Percentiles rank a stretch among this genome's conserved stretches.
phyloP scores from a whole-genome alignment of 2,888 invertebrate genomes.

The Zaprionus obscuricornis region DNA sequence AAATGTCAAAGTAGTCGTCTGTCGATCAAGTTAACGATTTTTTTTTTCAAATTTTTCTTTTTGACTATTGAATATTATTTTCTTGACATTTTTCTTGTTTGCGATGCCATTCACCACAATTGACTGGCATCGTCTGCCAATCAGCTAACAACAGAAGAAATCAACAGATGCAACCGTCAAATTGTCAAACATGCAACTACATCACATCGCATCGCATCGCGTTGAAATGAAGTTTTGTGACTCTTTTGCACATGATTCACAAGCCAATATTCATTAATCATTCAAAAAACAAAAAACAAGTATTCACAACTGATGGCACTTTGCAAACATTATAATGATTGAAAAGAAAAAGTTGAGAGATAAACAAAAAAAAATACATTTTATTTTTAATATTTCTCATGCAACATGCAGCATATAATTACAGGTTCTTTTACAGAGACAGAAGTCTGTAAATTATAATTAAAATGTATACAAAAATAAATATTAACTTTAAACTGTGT shows the following conservation, averaged over 20 bases:
- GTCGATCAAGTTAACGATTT: slow-evolving; percentile 23
- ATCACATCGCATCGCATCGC: slow-evolving; percentile 15
- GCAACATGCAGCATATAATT: too few relatives aligned
- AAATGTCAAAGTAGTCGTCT: slow-evolving; percentile 63
- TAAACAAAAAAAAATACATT: too few relatives aligned
- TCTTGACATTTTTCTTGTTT: slow-evolving; percentile 36
- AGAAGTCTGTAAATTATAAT: too few relatives aligned
- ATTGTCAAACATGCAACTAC: slow-evolving; percentile 56
- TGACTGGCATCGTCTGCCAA: slow-evolving; percentile 72
- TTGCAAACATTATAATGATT: too few relatives aligned
- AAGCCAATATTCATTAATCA: too few relatives aligned
- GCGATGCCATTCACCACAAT: slow-evolving; percentile 45
- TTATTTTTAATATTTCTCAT: too few relatives aligned
- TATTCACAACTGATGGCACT: too few relatives aligned
- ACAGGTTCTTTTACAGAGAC: background rate
- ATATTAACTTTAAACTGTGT: too few relatives aligned
- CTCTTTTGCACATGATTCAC: background rate
- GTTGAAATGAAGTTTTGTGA: background rate
- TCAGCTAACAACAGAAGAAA: slow-evolving; percentile 43
- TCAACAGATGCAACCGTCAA: too few relatives aligned
- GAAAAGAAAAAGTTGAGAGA: too few relatives aligned
- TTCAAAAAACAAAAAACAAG: too few relatives aligned
- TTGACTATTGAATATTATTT: slow-evolving; percentile 42
- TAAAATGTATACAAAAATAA: too few relatives aligned
- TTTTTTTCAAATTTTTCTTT: slow-evolving; percentile 33